Evolutionary conservation across 2,797 vertebrate genomes (phyloP), one percentile per base, ranked within the genome.

Genomic region (Coregonus ussuriensis): DNA sequence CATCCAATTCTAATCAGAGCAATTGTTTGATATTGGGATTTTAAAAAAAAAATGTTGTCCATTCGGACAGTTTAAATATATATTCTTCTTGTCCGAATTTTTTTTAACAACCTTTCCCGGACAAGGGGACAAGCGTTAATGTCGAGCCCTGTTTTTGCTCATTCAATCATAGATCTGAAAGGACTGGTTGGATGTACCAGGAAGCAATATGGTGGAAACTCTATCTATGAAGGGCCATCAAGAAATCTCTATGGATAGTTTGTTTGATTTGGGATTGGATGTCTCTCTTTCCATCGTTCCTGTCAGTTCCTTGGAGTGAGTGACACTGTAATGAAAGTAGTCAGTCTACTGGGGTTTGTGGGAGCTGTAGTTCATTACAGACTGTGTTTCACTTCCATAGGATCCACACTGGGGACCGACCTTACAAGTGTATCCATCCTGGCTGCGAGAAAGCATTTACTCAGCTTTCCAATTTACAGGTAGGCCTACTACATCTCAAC

Each of bases 361-460:
- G 52, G 68, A n/a, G 0, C 54, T 72, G 52, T 7, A 62, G 66
- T 74, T 54, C 33, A 82, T 31, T n/a, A 25, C 31, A 2, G 15
- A 5, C 52, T 52, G 54, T 68, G 25, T 77, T 29, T 77, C 68
- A 13, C 18, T 74, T 82, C 70, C 67, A 54, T 76, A 99, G 98
- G 90, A 99, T 99, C 91, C 98, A 99, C 91, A 99, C 98, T 0
- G 97, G 98, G 76, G 98, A 99, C 88, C 94, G 98, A 79, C 98
- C 98, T 9, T 99, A 99, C 90, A 99, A 99, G 93, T 99, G 98
- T 73, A 96, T 94, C 91, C 97, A 99, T 81, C 98, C 97, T 5
- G 97, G 98, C 93, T 99, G 98, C 93, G 98, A 99, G 91, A 99
- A 99, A 87, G 95, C 97, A 78, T 99, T 99, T 91, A 99, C 98